phyloP scores from a whole-genome alignment of 2,113 vertebrate genomes.

The Myanophis thanlyinensis region DNA sequence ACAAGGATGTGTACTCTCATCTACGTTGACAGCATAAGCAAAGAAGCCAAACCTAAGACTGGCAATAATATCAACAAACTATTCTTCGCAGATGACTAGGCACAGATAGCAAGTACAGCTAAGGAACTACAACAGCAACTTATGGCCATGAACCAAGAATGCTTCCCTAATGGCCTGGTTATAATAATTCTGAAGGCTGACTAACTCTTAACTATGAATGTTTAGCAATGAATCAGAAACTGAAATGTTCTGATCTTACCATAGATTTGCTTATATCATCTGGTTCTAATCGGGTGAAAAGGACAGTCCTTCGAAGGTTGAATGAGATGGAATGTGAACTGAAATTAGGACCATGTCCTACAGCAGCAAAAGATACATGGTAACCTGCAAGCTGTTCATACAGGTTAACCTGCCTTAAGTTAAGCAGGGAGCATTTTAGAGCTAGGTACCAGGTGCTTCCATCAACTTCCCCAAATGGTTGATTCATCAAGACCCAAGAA shows the following conservation, averaged over 20 bases:
- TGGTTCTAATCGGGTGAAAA: not conserved
- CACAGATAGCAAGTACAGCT: not conserved
- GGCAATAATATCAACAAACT: not conserved
- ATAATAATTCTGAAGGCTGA: not conserved
- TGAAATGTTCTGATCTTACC: not conserved
- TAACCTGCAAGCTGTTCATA: not conserved
- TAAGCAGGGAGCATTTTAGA: not conserved
- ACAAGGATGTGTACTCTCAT: not conserved
- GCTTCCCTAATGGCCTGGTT: not conserved
- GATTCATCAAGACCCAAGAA: not conserved
- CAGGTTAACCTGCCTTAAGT: not conserved
- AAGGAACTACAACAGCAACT: not conserved
- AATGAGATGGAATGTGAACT: not conserved
- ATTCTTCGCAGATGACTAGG: not conserved
- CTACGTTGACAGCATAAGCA: not conserved
- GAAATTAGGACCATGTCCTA: not conserved
- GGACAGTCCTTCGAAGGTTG: not conserved
- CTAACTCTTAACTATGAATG: not conserved
- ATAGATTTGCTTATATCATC: not conserved
- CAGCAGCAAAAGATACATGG: not conserved
- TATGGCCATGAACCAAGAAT: not conserved
- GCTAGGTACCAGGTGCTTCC: not conserved
- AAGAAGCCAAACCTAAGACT: not conserved
- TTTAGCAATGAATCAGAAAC: not conserved
- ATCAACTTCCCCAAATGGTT: not conserved